A percentile compares a stretch with the other conserved stretches of the same genome.
phyloP scores from a whole-genome alignment of 64 coral and sea anemone species.

The Montipora foliosa region DNA sequence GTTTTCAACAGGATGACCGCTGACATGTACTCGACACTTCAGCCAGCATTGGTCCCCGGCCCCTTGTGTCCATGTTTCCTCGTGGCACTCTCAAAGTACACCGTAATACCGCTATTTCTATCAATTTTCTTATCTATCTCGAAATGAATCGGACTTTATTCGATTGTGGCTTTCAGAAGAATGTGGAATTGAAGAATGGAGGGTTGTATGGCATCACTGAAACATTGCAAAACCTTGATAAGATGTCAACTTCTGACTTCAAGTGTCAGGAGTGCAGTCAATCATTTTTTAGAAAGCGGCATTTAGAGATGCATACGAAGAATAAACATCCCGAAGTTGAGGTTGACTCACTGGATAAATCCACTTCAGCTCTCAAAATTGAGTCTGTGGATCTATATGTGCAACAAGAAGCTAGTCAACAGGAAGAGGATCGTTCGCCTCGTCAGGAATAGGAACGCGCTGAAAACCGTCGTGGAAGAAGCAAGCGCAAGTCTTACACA shows the following conservation, averaged over 20 bases:
- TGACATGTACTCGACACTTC: too few species aligned
- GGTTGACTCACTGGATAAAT: background rate
- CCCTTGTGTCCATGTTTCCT: too few species aligned
- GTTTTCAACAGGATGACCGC: too few species aligned
- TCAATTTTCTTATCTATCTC: too few species aligned
- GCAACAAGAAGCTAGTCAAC: conserved; percentile 46
- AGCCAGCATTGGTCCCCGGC: too few species aligned
- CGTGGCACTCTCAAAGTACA: too few species aligned
- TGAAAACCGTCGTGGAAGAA: conserved; percentile 51
- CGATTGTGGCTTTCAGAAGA: conserved; percentile 42
- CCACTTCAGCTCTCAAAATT: background rate
- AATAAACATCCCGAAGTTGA: conserved; percentile 50
- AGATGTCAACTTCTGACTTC: conserved; percentile 48
- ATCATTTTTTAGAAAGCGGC: background rate
- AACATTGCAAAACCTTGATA: conserved; percentile 59
- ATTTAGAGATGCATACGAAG: conserved; percentile 15
- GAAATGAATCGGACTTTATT: conserved; percentile 79
- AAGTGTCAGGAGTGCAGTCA: conserved; percentile 79
- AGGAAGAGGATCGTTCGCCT: conserved; percentile 25
- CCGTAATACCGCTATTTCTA: too few species aligned
- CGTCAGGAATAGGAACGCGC: conserved; percentile 41
- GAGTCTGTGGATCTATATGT: conserved; percentile 39
- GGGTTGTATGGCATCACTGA: background rate
- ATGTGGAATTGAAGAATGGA: background rate
- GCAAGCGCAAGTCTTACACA: conserved; percentile 3